These are phyloP conservation scores for Dicranocentrus wangi DNA, from an alignment of 2,888 invertebrate genomes.

Conservation along the genomic window DNA sequence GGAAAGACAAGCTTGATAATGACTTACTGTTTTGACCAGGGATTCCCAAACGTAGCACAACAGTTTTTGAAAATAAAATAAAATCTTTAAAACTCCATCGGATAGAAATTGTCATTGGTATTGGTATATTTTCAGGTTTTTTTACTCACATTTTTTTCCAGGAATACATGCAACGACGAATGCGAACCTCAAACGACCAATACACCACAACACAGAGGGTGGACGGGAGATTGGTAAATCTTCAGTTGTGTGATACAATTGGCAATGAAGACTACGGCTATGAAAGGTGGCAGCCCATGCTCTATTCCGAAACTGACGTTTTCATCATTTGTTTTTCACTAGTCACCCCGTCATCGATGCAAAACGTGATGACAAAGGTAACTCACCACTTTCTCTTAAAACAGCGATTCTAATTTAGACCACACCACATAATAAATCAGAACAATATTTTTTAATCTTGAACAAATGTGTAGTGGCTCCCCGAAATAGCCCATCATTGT, in stretches of 20 bases:
- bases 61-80: conserved; percentile 79
- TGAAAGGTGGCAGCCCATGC: conserved; percentile 93
- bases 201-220: conserved; percentile 99
- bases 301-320: conserved; percentile 98
- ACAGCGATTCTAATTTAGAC: too few species aligned
- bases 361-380: conserved; percentile 98
- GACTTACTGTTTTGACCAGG: conserved; percentile 80
- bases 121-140: neutral
- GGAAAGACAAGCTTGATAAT: neutral
- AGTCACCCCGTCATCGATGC: conserved; percentile 98
- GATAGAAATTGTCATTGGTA: neutral
- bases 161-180: conserved; percentile 74
- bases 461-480: conserved; percentile 98
- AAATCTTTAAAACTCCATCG: neutral
- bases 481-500: conserved; percentile 99
- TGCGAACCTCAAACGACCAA: conserved; percentile 84
- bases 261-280: conserved; percentile 92
- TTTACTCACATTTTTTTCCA: conserved; percentile 74
- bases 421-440: too few species aligned
- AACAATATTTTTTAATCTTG: too few species aligned
- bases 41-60: conserved; percentile 99
- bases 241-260: conserved; percentile 94
- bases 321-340: conserved; percentile 99
- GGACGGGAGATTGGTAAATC: conserved; percentile 97
- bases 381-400: too few species aligned